Evolutionary conservation across 2,888 invertebrate species (phyloP).

Genomic region (Barypeithes pellucidus): DNA sequence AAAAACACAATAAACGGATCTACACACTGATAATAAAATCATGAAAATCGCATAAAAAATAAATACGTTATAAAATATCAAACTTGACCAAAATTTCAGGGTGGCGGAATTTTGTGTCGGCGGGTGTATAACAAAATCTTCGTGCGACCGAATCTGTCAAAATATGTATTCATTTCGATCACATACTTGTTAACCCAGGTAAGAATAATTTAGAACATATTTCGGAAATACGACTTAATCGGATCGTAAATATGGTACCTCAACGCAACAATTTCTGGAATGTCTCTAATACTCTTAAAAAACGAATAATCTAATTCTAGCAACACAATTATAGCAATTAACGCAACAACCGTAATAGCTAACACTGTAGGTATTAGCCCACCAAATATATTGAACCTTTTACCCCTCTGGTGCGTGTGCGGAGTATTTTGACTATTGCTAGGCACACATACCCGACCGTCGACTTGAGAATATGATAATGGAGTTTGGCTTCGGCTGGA

Average conservation of each 20-base stretch:
- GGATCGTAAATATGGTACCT: slow-evolving; percentile 89
- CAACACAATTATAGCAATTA: slow-evolving; percentile 80
- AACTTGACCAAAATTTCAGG: too few relatives aligned
- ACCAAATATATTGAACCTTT: slow-evolving; percentile 78
- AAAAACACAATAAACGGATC: too few relatives aligned
- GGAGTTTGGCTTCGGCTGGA: slow-evolving; percentile 73
- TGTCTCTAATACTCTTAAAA: slow-evolving; percentile 79
- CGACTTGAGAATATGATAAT: slow-evolving; percentile 67
- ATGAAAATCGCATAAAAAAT: too few relatives aligned
- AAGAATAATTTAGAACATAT: too few relatives aligned
- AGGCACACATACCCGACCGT: slow-evolving; percentile 66
- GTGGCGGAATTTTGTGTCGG: too few relatives aligned
- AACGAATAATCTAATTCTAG: slow-evolving; percentile 86
- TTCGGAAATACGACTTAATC: slow-evolving; percentile 83
- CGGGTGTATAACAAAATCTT: too few relatives aligned
- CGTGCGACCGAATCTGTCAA: too few relatives aligned
- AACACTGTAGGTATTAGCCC: slow-evolving; percentile 86
- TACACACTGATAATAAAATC: too few relatives aligned
- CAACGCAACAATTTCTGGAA: slow-evolving; percentile 84
- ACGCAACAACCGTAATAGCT: slow-evolving; percentile 80
- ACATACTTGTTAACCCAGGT: slow-evolving; percentile 10
- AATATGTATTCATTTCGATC: background rate
- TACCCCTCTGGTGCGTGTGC: slow-evolving; percentile 63
- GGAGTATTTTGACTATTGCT: slow-evolving; percentile 57
- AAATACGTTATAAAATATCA: too few relatives aligned